Base-by-base conservation (phyloP, 2,113 vertebrate genomes). In the Phycodurus eques region DNA sequence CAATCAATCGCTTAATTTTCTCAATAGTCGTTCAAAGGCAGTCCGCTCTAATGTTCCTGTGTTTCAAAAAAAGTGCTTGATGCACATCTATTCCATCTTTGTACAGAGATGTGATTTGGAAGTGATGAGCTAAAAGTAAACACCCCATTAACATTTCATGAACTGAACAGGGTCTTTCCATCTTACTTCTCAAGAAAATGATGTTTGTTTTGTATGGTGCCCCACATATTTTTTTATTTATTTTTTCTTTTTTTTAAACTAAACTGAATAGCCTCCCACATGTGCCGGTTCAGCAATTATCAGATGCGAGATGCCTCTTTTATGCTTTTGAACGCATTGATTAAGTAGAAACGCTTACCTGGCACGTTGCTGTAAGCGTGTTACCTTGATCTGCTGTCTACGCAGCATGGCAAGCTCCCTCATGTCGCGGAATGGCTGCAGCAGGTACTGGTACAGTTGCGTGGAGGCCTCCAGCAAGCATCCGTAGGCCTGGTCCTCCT, bases 361-460 rank as follows among this genome's bases (percentile, higher is more conserved):
- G 47, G 66, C 47, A 13, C 4, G 39, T 10, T 54, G 17, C 10
- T 13, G 2, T 5, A 31, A 66, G 64, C 35, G 14, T 11, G 5
- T 74, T 92, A 99, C 98, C 96, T 99, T 99, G 88, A 99, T 98
- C 88, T 98, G 98, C 77, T 99, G 98, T 84, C 96, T 93, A 85
- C 96, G 93, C 31, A 99, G 94, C 97, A 98, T 99, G 0, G 98
- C 96, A 9, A 99, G 94, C 68, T 99, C 98, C 71, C 98, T 92
- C 96, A 99, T 99, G 90, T 99, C 97, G 90, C 97, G 92, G 86
- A 99, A 99, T 19, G 98, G 98, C 78, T 99, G 98, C 46, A 99
- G 91, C 72, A 99, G 91, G 80, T 98, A 99, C 89, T 99, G 98
- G 83, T 98, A 98, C 20, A 99, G 93, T 81, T 98, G 95, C 0